phyloP scores from a whole-genome alignment of 2,888 invertebrate species.

The Smittia aterrima region DNA sequence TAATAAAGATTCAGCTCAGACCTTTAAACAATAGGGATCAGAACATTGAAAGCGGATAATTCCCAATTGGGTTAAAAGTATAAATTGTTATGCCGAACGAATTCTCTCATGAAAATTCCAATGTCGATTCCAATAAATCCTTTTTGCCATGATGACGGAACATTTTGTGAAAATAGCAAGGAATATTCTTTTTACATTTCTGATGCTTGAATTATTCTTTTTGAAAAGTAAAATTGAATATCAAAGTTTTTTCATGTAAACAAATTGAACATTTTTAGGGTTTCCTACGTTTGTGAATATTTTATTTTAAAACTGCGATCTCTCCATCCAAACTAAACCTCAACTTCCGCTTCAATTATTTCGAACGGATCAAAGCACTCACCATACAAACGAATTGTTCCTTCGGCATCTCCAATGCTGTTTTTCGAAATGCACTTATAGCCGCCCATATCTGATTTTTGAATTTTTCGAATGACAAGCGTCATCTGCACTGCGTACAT shows the following conservation, averaged over 20 bases:
- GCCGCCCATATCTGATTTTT: slow-evolving; percentile 75
- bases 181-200: no score
- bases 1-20: no score
- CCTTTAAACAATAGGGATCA: no score
- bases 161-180: neutral
- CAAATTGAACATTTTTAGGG: no score
- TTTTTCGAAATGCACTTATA: slow-evolving; percentile 92
- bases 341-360: neutral
- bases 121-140: slow-evolving; percentile 26
- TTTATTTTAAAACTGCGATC: neutral
- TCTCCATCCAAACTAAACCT: neutral
- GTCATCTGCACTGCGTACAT: slow-evolving; percentile 85
- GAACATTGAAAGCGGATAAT: slow-evolving; percentile 25
- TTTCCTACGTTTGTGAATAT: no score
- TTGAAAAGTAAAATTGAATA: no score
- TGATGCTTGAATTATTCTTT: no score
- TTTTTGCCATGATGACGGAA: slow-evolving; percentile 1
- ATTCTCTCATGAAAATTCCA: neutral
- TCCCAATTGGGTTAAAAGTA: slow-evolving; percentile 31
- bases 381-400: slow-evolving; percentile 86
- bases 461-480: slow-evolving; percentile 71
- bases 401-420: slow-evolving; percentile 87
- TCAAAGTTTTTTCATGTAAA: no score
- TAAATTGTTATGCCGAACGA: slow-evolving; percentile 38
- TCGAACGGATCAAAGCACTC: slow-evolving; percentile 46